These are phyloP conservation scores for Ardeotis arabs DNA, from an alignment of 2,113 vertebrate genomes.

Conservation along the genomic window DNA sequence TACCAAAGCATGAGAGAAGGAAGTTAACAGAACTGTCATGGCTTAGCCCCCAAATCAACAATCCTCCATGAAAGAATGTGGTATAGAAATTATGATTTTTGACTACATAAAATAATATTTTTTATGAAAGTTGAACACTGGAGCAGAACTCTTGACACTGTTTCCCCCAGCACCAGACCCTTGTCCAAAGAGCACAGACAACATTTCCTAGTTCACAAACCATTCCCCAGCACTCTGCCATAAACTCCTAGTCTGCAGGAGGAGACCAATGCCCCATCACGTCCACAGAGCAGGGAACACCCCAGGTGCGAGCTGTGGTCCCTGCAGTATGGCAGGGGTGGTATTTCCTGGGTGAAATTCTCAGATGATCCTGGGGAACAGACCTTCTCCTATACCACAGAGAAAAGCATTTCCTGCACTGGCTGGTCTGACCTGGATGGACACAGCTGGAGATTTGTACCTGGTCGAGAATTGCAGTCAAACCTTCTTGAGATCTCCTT, in stretches of 20 bases:
- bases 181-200: not conserved
- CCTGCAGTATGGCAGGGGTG: not conserved
- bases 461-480: not conserved
- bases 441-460: not conserved
- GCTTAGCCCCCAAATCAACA: not conserved
- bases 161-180: too few relatives aligned
- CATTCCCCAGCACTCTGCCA: not conserved
- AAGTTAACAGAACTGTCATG: not conserved
- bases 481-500: not conserved
- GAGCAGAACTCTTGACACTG: not conserved
- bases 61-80: not conserved
- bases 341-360: not conserved
- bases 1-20: not conserved
- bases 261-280: fast-evolving
- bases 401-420: not conserved
- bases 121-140: not conserved
- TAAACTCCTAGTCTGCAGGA: not conserved
- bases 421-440: not conserved
- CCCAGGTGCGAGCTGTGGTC: not conserved
- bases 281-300: not conserved
- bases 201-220: not conserved
- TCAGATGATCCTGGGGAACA: not conserved
- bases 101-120: not conserved
- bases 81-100: not conserved
- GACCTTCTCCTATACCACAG: not conserved